phyloP scores from a whole-genome alignment of 1,140 invertebrate genomes.

The Hirudo medicinalis region DNA sequence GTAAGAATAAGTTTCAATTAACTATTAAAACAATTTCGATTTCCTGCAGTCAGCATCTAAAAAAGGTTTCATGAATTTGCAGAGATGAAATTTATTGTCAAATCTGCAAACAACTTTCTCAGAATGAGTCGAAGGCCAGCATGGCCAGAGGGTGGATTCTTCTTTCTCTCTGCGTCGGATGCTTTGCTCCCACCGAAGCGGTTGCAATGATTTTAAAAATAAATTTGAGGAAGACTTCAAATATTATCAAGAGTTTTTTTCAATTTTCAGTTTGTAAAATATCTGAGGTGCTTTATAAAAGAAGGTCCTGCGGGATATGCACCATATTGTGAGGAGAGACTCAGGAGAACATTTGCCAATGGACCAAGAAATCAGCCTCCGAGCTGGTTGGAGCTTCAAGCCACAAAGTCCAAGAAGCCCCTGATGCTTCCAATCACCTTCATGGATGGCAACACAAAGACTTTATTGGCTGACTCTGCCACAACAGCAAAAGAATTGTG shows the following conservation, averaged over 20 bases:
- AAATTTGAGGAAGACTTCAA: too few species aligned
- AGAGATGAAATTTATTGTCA: constrained; percentile 98
- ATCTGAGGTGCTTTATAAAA: constrained; percentile 44
- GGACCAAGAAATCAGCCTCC: constrained; percentile 95
- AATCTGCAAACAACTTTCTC: constrained; percentile 92
- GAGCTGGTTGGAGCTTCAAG: constrained; percentile 77
- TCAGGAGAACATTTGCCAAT: constrained; percentile 91
- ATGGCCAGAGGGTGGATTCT: constrained; percentile 95
- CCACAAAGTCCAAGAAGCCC: constrained; percentile 94
- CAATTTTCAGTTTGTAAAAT: constrained; percentile 40
- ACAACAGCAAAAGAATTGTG: constrained; percentile 92
- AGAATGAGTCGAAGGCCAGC: constrained; percentile 87
- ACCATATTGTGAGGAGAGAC: constrained; percentile 85
- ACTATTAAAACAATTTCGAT: background rate
- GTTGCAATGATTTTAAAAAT: background rate
- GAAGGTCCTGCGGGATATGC: constrained; percentile 70
- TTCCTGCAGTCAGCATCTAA: background rate
- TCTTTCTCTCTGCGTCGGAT: constrained; percentile 89
- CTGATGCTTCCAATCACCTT: constrained; percentile 97
- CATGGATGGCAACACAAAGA: constrained; percentile 98
- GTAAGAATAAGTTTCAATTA: background rate
- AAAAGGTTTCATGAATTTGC: too few species aligned
- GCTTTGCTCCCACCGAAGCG: constrained; percentile 74
- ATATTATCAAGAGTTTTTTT: background rate
- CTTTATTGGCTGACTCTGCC: constrained; percentile 86